These are phyloP conservation scores for Neolamprologus kungweensis DNA, from an alignment of 2,113 vertebrate genomes.

Conservation along the genomic window DNA sequence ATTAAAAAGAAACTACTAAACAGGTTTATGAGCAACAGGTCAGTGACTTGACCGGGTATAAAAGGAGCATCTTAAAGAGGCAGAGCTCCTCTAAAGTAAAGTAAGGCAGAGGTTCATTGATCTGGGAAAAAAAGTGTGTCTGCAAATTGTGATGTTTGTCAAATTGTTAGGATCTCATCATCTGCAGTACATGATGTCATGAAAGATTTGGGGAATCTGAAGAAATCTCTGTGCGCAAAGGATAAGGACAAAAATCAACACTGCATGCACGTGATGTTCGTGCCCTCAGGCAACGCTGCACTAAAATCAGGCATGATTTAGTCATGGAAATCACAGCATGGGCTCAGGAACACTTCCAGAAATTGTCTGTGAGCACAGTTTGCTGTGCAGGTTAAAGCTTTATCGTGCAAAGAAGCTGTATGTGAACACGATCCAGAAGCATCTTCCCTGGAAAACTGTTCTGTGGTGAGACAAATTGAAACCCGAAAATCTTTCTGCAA, in stretches of 20 bases:
- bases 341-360: not conserved
- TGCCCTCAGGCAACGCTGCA: not conserved
- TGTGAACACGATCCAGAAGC: not conserved
- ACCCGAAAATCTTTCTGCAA: not conserved
- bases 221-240: not conserved
- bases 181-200: not conserved
- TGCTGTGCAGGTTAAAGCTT: not conserved
- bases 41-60: not conserved
- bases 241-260: not conserved
- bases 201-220: not conserved
- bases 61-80: not conserved
- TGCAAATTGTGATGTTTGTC: not conserved
- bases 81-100: not conserved
- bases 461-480: not conserved
- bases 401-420: not conserved
- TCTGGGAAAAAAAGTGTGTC: not conserved
- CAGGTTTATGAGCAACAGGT: not conserved
- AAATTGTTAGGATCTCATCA: not conserved
- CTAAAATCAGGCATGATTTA: not conserved
- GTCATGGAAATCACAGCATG: not conserved
- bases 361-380: not conserved
- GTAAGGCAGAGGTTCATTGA: accelerated
- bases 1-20: not conserved
- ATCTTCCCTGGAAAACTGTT: not conserved
- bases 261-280: accelerated